Conservation (phyloP, 1,140 invertebrate genomes). For the Whitmania pigra region DNA sequence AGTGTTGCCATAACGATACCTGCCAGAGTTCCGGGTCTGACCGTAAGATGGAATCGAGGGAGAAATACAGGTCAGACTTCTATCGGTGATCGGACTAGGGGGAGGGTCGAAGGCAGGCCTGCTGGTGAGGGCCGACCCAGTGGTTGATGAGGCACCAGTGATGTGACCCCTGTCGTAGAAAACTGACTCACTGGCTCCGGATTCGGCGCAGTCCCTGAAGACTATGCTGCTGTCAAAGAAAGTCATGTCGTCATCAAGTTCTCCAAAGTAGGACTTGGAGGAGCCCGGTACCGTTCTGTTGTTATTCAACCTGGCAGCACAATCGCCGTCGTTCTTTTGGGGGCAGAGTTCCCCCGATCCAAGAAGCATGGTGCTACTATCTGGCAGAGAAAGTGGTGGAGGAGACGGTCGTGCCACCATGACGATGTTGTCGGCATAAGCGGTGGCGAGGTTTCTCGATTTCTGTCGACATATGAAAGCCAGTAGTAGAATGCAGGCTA, state of each 20-base stretch:
- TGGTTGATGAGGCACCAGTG: conserved; percentile 62
- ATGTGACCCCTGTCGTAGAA: conserved; percentile 63
- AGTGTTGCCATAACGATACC: not conserved
- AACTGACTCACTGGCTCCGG: conserved; percentile 25
- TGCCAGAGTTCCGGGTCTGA: not conserved
- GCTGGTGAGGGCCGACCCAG: conserved; percentile 46
- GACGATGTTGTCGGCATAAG: conserved; percentile 30
- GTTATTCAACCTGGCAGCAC: not conserved
- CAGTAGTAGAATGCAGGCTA: conserved; percentile 33
- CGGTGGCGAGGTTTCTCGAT: conserved; percentile 25
- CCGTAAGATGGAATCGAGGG: not conserved
- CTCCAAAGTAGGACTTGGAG: not conserved
- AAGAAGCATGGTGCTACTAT: not conserved
- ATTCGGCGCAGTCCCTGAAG: conserved; percentile 26
- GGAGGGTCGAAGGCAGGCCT: conserved; percentile 78
- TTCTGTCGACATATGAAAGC: conserved; percentile 36
- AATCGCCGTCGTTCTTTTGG: not conserved
- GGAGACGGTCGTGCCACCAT: conserved; percentile 32
- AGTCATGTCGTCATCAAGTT: conserved; percentile 14
- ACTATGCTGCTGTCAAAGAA: conserved; percentile 24
- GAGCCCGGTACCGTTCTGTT: not conserved
- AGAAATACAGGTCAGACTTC: conserved; percentile 35
- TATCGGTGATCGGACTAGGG: conserved; percentile 64
- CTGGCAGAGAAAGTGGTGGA: conserved; percentile 1
- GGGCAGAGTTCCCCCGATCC: not conserved